These are phyloP conservation scores for Enteromius fasciolatus DNA, from an alignment of 2,797 vertebrate species.

Conservation along the genomic window DNA sequence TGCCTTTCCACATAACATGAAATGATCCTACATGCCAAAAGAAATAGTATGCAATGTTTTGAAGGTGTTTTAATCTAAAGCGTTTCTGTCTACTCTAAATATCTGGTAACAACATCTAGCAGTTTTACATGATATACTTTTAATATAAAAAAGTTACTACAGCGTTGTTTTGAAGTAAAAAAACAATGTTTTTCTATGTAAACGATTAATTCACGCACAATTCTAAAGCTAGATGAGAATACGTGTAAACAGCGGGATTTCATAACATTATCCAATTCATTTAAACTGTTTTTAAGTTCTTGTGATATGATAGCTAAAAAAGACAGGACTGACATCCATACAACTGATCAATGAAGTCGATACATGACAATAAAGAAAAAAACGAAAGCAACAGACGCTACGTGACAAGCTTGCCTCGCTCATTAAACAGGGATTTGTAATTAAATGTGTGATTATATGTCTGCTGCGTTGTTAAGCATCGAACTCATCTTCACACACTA, in stretches of 20 bases:
- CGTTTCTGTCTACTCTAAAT: neutral
- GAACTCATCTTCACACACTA: neutral
- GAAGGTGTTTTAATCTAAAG: neutral
- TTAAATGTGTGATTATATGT: neutral
- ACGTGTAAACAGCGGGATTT: neutral
- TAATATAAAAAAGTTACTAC: neutral
- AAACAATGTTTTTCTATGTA: neutral
- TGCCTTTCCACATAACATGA: neutral
- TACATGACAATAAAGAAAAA: neutral
- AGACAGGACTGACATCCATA: neutral
- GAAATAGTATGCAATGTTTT: neutral
- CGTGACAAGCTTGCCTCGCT: neutral
- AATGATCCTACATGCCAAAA: neutral
- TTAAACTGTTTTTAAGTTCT: neutral
- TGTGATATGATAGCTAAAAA: neutral
- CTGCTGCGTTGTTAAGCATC: neutral
- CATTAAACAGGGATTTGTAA: no score
- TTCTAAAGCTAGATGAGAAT: neutral
- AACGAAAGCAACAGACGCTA: neutral
- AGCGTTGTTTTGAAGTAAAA: neutral
- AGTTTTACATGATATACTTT: neutral
- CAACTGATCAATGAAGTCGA: slow-evolving; percentile 11
- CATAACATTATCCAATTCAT: neutral
- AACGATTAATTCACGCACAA: no score
- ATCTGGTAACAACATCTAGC: neutral